Evolutionary conservation across 2,888 invertebrate genomes (phyloP).

Genomic region (Stegophylla sp.): DNA sequence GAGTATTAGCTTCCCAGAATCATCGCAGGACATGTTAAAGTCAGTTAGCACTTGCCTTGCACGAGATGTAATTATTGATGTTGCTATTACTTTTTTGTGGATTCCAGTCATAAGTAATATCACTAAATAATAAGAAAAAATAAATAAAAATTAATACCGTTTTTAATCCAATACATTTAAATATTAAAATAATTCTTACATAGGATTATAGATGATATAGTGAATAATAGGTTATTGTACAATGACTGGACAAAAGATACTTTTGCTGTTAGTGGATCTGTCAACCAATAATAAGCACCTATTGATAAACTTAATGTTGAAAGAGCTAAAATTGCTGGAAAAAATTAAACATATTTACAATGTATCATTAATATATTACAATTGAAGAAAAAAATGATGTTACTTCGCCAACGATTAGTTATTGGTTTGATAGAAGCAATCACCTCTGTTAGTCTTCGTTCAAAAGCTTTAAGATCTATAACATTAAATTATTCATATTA

Average conservation of each 20-base stretch:
- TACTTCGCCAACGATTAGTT: slow-evolving; percentile 94
- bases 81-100: slow-evolving; percentile 94
- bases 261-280: slow-evolving; percentile 90
- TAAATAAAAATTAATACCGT: not conserved
- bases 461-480: slow-evolving; percentile 96
- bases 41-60: slow-evolving; percentile 89
- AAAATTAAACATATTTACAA: slow-evolving; percentile 19
- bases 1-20: slow-evolving; percentile 92
- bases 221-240: slow-evolving; percentile 92
- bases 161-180: not conserved
- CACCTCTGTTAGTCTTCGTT: slow-evolving; percentile 94
- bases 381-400: slow-evolving; percentile 64
- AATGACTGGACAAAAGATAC: slow-evolving; percentile 90
- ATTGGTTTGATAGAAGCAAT: slow-evolving; percentile 94
- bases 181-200: slow-evolving; percentile 68
- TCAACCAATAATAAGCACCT: slow-evolving; percentile 95
- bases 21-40: slow-evolving; percentile 98
- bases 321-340: slow-evolving; percentile 82
- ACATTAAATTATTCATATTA: slow-evolving; percentile 63
- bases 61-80: slow-evolving; percentile 91
- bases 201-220: slow-evolving; percentile 82
- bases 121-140: slow-evolving; percentile 68
- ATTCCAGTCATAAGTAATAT: slow-evolving; percentile 89
- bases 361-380: not conserved
- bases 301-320: slow-evolving; percentile 90